phyloP scores from a whole-genome alignment of 2,113 vertebrate genomes.

The Rhea pennata region DNA sequence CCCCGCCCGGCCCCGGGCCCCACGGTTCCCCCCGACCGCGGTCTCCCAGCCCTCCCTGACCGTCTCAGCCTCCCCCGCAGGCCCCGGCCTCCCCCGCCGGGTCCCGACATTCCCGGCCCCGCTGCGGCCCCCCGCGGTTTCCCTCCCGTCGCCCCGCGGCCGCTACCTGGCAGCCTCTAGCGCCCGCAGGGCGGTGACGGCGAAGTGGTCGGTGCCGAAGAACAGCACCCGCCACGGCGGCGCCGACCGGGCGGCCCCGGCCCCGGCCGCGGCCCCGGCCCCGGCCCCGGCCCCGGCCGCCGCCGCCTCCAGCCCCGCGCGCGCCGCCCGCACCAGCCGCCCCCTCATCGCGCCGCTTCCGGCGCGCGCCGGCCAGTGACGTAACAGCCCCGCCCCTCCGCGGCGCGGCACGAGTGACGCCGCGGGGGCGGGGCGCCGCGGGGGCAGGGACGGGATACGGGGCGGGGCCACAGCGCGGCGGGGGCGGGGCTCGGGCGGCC shows the following conservation, averaged over 20 bases:
- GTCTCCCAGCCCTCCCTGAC: background rate
- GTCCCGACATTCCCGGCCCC: too few species aligned
- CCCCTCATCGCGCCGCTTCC: background rate
- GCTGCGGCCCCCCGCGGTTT: background rate
- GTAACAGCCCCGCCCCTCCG: background rate
- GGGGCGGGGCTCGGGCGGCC: too few species aligned
- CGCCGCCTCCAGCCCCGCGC: background rate
- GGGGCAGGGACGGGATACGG: fast-evolving
- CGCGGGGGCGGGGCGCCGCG: fast-evolving
- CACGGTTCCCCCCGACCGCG: background rate
- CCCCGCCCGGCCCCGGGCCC: too few species aligned
- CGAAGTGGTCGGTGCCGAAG: constrained; percentile 90
- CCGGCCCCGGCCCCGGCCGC: too few species aligned
- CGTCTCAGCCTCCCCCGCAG: too few species aligned
- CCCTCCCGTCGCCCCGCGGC: too few species aligned
- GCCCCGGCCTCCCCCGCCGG: background rate
- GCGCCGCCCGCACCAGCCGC: background rate
- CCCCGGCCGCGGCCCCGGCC: too few species aligned
- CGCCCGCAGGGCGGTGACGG: constrained; percentile 80
- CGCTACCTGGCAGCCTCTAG: constrained; percentile 82
- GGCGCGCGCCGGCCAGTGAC: background rate
- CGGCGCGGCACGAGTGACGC: fast-evolving
- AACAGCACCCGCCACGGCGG: constrained; percentile 90
- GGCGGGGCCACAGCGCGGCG: too few species aligned
- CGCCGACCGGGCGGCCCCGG: background rate